Conservation (phyloP, 2,113 vertebrate species). For the Python bivittatus region DNA sequence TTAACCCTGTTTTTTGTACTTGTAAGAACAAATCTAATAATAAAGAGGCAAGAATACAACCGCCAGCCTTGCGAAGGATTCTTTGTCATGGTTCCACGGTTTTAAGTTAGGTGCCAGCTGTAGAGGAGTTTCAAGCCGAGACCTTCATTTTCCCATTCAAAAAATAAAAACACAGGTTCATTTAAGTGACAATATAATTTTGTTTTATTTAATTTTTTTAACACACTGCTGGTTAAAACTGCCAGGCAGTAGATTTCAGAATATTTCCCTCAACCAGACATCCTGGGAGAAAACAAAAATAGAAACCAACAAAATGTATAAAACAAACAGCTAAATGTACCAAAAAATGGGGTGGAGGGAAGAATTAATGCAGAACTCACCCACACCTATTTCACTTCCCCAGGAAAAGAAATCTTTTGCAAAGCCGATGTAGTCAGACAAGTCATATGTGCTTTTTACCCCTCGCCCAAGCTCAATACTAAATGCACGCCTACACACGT, state of each 20-base stretch:
- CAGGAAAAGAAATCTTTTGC: constrained; percentile 8
- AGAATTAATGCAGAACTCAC: constrained; percentile 46
- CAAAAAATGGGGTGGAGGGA: constrained; percentile 38
- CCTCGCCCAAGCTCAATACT: constrained; percentile 48
- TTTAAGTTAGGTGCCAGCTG: not conserved
- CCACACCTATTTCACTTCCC: not conserved
- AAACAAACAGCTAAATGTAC: constrained; percentile 45
- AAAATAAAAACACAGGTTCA: constrained; percentile 46
- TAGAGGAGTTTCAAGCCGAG: not conserved
- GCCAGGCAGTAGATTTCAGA: constrained; percentile 59
- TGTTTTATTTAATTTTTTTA: constrained; percentile 65
- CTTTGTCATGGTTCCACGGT: not conserved
- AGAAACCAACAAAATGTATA: constrained; percentile 5
- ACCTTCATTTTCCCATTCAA: not conserved
- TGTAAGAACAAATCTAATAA: not conserved
- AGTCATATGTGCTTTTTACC: constrained; percentile 51
- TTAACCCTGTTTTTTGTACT: not conserved
- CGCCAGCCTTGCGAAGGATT: not conserved
- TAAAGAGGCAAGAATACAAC: not conserved
- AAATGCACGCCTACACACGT: constrained; percentile 4
- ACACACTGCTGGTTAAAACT: constrained; percentile 57
- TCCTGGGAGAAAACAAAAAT: constrained; percentile 47
- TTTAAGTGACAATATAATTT: constrained; percentile 62
- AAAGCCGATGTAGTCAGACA: constrained; percentile 51
- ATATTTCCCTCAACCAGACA: constrained; percentile 61